Evolutionary conservation across 1,140 invertebrate species (phyloP).

Genomic region (Orchestia grillus): DNA sequence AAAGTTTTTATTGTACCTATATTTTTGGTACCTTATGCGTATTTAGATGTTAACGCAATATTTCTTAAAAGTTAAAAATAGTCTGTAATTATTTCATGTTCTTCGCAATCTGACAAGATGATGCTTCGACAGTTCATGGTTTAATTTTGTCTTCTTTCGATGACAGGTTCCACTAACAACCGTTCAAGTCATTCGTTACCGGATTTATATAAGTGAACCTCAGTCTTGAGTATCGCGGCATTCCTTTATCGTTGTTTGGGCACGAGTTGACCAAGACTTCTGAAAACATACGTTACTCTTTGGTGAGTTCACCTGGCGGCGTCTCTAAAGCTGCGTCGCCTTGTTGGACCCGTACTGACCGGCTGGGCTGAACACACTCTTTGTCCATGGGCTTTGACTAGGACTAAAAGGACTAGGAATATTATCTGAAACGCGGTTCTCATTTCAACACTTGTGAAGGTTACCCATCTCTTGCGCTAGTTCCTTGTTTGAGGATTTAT

Average conservation of each 20-base stretch:
- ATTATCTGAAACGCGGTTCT: not conserved
- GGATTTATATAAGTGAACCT: not conserved
- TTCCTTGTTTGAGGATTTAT: too few species aligned
- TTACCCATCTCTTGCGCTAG: not conserved
- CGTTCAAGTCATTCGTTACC: not conserved
- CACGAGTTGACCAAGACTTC: not conserved
- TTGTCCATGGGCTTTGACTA: not conserved
- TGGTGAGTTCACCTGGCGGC: not conserved
- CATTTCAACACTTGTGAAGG: not conserved
- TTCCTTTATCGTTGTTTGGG: not conserved
- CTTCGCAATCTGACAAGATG: not conserved
- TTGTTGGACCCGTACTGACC: not conserved
- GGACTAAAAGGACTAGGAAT: not conserved
- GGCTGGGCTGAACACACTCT: not conserved
- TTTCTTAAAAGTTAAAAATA: not conserved
- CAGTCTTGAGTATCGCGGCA: not conserved
- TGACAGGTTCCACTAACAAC: not conserved
- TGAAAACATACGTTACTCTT: not conserved
- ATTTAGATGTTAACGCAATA: not conserved
- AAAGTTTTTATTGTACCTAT: not conserved
- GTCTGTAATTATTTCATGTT: not conserved
- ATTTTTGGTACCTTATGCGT: not conserved
- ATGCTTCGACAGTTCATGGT: not conserved
- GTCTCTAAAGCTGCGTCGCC: not conserved
- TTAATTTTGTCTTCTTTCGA: not conserved